phyloP scores from a whole-genome alignment of 2,797 vertebrate genomes.

The Gambelia wislizenii region DNA sequence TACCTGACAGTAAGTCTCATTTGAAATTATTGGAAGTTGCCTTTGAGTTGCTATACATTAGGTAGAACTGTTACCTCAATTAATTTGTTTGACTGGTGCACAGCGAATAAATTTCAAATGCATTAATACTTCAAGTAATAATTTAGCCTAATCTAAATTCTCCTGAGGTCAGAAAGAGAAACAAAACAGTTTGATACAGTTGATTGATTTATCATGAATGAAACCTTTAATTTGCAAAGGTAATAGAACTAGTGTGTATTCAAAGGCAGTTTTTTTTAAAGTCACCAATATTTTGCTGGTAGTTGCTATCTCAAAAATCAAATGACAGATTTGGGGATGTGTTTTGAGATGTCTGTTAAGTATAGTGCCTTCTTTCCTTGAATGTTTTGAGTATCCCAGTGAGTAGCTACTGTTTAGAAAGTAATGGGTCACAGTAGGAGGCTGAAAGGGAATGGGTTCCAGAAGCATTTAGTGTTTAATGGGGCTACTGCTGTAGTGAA shows the following conservation, averaged over 20 bases:
- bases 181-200: slow-evolving; percentile 4
- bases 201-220: slow-evolving; percentile 16
- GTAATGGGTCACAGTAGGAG: slow-evolving; percentile 80
- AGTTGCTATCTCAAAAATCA: slow-evolving; percentile 64
- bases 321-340: slow-evolving; percentile 72
- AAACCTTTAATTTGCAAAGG: slow-evolving; percentile 29
- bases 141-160: slow-evolving; percentile 27
- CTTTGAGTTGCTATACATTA: neutral
- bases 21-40: neutral
- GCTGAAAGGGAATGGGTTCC: slow-evolving; percentile 73
- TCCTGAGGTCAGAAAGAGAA: slow-evolving; percentile 37
- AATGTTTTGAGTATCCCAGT: slow-evolving; percentile 79
- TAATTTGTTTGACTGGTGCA: neutral
- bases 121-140: neutral
- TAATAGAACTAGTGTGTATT: slow-evolving; percentile 36
- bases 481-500: slow-evolving; percentile 80
- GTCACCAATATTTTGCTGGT: too few species aligned
- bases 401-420: slow-evolving; percentile 74
- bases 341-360: slow-evolving; percentile 82
- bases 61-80: neutral
- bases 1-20: neutral
- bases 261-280: slow-evolving; percentile 44
- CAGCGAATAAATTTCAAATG: neutral
- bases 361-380: slow-evolving; percentile 75
- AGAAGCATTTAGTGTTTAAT: slow-evolving; percentile 80